These are phyloP conservation scores for Apis florea DNA, from an alignment of 1,140 invertebrate species.

Conservation along the genomic window DNA sequence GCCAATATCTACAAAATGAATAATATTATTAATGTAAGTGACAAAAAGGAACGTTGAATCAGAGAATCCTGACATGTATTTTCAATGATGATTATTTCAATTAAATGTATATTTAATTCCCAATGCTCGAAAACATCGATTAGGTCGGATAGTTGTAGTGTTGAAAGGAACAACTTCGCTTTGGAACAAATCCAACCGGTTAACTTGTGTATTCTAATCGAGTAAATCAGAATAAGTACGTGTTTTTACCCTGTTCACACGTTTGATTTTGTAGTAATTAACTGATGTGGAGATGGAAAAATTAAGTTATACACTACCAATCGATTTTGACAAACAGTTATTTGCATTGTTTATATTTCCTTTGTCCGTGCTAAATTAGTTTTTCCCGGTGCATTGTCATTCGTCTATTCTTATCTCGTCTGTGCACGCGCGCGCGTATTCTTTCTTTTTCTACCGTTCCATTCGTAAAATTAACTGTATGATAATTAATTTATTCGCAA, in stretches of 20 bases:
- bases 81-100: neutral
- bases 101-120: conserved; percentile 22
- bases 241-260: conserved; percentile 40
- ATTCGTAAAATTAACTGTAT: neutral
- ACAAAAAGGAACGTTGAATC: too few species aligned
- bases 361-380: conserved; percentile 30
- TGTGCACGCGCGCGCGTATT: neutral
- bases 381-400: conserved; percentile 17
- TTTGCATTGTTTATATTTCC: conserved; percentile 33
- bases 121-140: conserved; percentile 39
- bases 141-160: conserved; percentile 47
- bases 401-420: neutral
- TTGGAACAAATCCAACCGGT: conserved; percentile 62
- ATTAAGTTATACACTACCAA: neutral
- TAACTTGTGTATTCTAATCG: conserved; percentile 63
- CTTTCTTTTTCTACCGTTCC: neutral
- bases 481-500: neutral
- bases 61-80: neutral
- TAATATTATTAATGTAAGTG: neutral
- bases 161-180: conserved; percentile 61
- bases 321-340: neutral
- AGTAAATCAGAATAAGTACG: conserved; percentile 54
- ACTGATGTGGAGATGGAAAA: conserved; percentile 9
- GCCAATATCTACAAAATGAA: neutral
- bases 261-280: conserved; percentile 44